These are phyloP conservation scores for Planococcus citri DNA, from an alignment of 1,140 invertebrate species.

Conservation along the genomic window DNA sequence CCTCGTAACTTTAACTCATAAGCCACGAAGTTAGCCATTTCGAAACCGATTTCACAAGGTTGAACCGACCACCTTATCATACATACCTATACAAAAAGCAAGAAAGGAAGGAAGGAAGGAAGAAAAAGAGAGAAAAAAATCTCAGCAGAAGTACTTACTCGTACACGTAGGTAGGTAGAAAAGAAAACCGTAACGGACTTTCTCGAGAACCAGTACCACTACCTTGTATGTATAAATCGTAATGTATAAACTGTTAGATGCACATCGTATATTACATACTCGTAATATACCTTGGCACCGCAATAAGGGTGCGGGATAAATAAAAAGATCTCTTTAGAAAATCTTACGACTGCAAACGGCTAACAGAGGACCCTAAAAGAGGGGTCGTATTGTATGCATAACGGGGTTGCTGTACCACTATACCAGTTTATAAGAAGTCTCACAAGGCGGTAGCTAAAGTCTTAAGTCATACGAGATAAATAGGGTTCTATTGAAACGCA, in stretches of 20 bases:
- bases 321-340: conserved; percentile 1
- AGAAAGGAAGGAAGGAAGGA: no score
- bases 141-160: no score
- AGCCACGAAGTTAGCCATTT: no score
- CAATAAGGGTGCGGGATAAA: background rate
- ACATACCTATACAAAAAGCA: no score
- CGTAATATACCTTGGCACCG: no score
- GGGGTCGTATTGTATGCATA: background rate
- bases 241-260: no score
- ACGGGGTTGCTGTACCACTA: no score
- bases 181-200: background rate
- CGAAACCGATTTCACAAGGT: no score
- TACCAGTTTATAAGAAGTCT: background rate
- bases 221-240: no score
- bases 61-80: no score
- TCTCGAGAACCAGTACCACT: background rate
- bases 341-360: background rate
- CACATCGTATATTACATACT: background rate
- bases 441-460: background rate
- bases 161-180: background rate
- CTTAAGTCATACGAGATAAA: conserved; percentile 1
- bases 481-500: background rate
- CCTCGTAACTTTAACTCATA: no score
- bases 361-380: background rate
- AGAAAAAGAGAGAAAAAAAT: no score